A percentile compares a stretch with the other conserved stretches of the same genome.
Evolutionary conservation across 2,888 invertebrate species (phyloP).

Genomic region (Meliscaeva auricollis): DNA sequence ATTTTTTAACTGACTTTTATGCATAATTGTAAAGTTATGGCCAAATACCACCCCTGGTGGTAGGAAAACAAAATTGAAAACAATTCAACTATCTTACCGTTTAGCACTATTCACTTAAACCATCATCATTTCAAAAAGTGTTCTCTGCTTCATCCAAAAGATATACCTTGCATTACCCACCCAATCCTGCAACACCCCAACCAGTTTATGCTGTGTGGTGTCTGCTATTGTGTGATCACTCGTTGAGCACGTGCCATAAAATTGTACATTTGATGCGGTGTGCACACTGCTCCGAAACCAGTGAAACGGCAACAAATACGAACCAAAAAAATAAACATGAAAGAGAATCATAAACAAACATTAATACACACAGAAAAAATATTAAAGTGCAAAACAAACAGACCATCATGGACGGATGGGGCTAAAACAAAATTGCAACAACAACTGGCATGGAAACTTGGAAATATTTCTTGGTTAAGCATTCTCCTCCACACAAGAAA

Average conservation of each 20-base stretch:
- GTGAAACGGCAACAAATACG: slow-evolving; percentile 34
- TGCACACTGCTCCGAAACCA: slow-evolving; percentile 10
- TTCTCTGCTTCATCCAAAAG: neutral
- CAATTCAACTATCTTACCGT: too few relatives aligned
- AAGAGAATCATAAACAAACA: slow-evolving; percentile 38
- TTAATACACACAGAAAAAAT: slow-evolving; percentile 12
- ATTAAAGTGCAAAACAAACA: slow-evolving; percentile 43
- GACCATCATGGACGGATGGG: slow-evolving; percentile 7
- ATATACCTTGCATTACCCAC: neutral
- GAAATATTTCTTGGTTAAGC: neutral
- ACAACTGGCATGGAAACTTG: slow-evolving; percentile 17
- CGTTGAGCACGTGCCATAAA: slow-evolving; percentile 79
- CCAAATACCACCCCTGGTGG: too few relatives aligned
- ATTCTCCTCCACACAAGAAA: neutral
- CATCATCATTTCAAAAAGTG: neutral
- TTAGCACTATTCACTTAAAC: neutral
- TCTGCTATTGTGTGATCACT: slow-evolving; percentile 78
- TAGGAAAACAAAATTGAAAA: too few relatives aligned
- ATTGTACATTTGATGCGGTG: slow-evolving; percentile 67
- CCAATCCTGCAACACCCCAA: neutral
- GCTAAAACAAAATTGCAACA: neutral
- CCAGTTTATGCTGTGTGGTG: neutral
- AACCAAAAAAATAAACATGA: slow-evolving; percentile 33
- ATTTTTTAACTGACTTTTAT: too few relatives aligned
- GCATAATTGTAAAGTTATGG: too few relatives aligned